phyloP scores from a whole-genome alignment of 2,797 vertebrate genomes.

The Hippocampus kuda region DNA sequence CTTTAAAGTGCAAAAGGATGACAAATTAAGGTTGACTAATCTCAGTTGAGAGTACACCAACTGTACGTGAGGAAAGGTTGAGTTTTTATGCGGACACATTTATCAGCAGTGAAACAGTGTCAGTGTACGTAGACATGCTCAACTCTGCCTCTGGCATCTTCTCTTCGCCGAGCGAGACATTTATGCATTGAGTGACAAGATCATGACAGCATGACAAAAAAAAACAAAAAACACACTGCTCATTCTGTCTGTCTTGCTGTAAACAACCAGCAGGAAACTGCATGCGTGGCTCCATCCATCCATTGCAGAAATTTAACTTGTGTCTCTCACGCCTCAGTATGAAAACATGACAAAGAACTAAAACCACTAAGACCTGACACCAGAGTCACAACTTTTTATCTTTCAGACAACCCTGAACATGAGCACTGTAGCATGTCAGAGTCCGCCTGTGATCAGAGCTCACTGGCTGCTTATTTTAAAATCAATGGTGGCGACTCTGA shows the following conservation, averaged over 20 bases:
- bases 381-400: slow-evolving; percentile 31
- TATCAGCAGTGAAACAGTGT: slow-evolving; percentile 4
- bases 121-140: slow-evolving; percentile 17
- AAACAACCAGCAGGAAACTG: slow-evolving; percentile 50
- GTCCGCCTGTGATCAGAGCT: background rate
- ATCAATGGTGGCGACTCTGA: background rate
- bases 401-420: slow-evolving; percentile 33
- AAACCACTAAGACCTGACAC: slow-evolving; percentile 28
- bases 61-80: background rate
- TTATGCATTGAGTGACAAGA: slow-evolving; percentile 63
- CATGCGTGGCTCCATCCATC: slow-evolving; percentile 25
- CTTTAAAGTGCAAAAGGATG: background rate
- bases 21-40: background rate
- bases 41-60: background rate
- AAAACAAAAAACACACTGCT: slow-evolving; percentile 46
- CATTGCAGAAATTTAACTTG: slow-evolving; percentile 48
- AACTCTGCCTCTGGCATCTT: slow-evolving; percentile 51
- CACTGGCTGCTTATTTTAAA: background rate
- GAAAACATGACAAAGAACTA: slow-evolving; percentile 36
- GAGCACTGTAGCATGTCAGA: slow-evolving; percentile 18
- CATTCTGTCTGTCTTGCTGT: slow-evolving; percentile 53
- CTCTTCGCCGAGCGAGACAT: slow-evolving; percentile 47
- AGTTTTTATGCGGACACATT: background rate
- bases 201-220: slow-evolving; percentile 59
- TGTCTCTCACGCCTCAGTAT: slow-evolving; percentile 18